These are phyloP conservation scores for Lagopus muta DNA, from an alignment of 2,113 vertebrate genomes.

Conservation along the genomic window DNA sequence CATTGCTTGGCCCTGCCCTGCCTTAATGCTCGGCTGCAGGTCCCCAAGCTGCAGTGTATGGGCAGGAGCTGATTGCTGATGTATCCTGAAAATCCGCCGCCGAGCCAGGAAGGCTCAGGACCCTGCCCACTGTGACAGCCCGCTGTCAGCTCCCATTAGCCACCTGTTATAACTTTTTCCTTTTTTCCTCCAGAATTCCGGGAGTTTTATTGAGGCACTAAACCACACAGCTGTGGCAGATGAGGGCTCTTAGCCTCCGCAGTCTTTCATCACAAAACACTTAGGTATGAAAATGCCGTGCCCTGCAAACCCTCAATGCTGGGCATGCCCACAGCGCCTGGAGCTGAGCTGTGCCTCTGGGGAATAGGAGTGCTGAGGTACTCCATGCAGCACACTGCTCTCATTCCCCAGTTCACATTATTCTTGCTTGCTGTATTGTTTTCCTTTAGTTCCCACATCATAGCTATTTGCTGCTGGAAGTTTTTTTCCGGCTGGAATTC, in stretches of 20 bases:
- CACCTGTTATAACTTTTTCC: background rate
- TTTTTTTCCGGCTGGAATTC: background rate
- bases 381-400: background rate
- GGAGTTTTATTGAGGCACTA: background rate
- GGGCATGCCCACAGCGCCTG: background rate
- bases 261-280: background rate
- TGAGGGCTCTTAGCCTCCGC: background rate
- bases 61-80: background rate
- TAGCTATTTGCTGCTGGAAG: background rate
- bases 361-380: background rate
- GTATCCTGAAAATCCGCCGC: accelerated
- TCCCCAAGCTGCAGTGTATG: accelerated
- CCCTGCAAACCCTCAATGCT: background rate
- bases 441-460: background rate
- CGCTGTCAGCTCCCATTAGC: background rate
- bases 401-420: background rate
- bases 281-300: background rate
- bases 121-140: background rate
- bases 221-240: accelerated
- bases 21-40: background rate
- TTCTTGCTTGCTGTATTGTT: accelerated
- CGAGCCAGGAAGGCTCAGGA: background rate
- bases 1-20: background rate
- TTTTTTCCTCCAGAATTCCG: background rate
- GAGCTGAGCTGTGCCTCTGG: background rate